phyloP scores from a whole-genome alignment of 1,140 invertebrate genomes.

The Euwallacea similis region DNA sequence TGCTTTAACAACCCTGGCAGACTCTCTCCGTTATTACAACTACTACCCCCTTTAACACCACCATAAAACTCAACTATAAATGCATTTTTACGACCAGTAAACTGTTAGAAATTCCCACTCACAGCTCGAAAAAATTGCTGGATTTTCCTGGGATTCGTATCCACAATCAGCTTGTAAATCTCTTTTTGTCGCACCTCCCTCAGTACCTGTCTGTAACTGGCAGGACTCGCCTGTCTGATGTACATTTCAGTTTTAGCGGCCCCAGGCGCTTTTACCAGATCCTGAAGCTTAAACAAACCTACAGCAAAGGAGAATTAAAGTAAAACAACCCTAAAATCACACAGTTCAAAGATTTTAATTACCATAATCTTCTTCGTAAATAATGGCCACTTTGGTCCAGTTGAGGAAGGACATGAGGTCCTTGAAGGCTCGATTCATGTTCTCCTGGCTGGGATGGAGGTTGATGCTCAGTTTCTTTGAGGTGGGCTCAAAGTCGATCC shows the following conservation, averaged over 20 bases:
- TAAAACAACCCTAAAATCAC: not conserved
- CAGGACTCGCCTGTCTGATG: conserved; percentile 73
- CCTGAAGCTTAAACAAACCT: conserved; percentile 87
- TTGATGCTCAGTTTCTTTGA: conserved; percentile 85
- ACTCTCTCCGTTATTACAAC: too few relatives aligned
- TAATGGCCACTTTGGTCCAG: conserved; percentile 90
- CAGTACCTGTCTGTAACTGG: conserved; percentile 77
- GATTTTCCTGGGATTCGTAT: conserved; percentile 77
- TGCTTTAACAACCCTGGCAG: conserved; percentile 41
- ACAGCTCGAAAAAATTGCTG: conserved; percentile 80
- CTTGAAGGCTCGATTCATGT: conserved; percentile 81
- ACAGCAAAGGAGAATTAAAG: conserved; percentile 16
- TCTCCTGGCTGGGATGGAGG: conserved; percentile 81
- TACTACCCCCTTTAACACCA: too few relatives aligned
- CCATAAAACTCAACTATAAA: not conserved
- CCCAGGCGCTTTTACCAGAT: conserved; percentile 71
- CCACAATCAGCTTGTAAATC: conserved; percentile 83
- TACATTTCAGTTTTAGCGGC: conserved; percentile 76
- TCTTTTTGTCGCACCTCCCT: conserved; percentile 78
- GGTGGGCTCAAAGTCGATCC: conserved; percentile 69
- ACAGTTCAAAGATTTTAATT: conserved; percentile 36
- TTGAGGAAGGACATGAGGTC: conserved; percentile 88
- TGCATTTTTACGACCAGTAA: not conserved
- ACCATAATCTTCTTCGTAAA: conserved; percentile 90
- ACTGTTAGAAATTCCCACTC: conserved; percentile 51